A percentile compares a stretch with the other conserved stretches of the same genome.
Conservation (phyloP, 2,797 vertebrate genomes). For the Poliocrania exsul region DNA sequence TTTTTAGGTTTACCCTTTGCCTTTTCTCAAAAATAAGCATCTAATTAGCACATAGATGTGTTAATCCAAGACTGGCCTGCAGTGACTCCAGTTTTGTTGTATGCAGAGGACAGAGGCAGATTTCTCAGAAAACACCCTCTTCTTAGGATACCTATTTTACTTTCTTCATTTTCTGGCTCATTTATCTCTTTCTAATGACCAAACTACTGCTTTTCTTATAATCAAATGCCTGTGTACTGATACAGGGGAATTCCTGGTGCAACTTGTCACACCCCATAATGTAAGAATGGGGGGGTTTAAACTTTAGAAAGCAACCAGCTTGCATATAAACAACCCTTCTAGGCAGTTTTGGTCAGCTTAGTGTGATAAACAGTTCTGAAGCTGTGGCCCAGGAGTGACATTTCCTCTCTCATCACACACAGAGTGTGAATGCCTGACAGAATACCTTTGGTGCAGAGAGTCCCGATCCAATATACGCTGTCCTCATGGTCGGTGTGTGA, state of each 20-base stretch:
- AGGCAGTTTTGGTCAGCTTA: background rate
- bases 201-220: background rate
- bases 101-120: background rate
- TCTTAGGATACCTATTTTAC: background rate
- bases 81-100: background rate
- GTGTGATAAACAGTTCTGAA: background rate
- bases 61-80: background rate
- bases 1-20: background rate
- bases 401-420: accelerated
- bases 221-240: background rate
- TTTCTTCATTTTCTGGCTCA: background rate
- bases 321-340: background rate
- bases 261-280: background rate
- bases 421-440: background rate
- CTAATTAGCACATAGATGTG: background rate
- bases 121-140: background rate
- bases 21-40: background rate
- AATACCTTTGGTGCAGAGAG: conserved; percentile 89
- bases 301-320: background rate
- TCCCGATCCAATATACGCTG: conserved; percentile 88
- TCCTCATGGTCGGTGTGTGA: conserved; percentile 91
- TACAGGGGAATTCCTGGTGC: background rate
- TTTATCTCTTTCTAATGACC: background rate
- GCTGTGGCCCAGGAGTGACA: background rate
- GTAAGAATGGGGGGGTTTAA: background rate